A percentile compares a stretch with the other conserved stretches of the same genome.
These are phyloP conservation scores for Apostichopus parvimensis DNA, from an alignment of 35 echinoderm and acorn worm genomes.

Conservation along the genomic window DNA sequence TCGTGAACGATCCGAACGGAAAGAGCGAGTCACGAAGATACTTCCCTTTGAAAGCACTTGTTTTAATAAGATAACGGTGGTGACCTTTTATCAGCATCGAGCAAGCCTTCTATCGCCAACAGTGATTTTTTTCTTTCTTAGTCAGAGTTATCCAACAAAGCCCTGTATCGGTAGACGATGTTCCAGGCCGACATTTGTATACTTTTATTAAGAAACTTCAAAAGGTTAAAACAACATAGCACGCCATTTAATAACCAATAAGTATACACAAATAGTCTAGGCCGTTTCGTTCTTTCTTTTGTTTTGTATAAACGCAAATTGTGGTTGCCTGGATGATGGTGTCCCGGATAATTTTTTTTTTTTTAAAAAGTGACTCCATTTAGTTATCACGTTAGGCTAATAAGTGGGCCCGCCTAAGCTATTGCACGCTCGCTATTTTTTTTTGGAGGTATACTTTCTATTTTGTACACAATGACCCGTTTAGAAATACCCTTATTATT, in stretches of 20 bases:
- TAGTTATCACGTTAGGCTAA: too few relatives aligned
- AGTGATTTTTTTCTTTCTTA: background rate
- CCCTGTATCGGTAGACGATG: background rate
- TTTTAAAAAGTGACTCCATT: too few relatives aligned
- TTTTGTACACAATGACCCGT: too few relatives aligned
- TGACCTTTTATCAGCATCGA: constrained; percentile 29
- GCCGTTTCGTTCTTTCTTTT: background rate
- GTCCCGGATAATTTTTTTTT: too few relatives aligned
- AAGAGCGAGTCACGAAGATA: constrained; percentile 5
- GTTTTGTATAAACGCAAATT: too few relatives aligned
- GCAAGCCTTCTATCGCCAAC: background rate
- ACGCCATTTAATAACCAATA: constrained; percentile 3
- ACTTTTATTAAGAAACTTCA: constrained; percentile 19
- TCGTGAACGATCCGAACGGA: constrained; percentile 29
- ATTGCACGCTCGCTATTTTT: too few relatives aligned
- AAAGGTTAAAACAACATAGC: constrained; percentile 32
- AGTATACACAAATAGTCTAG: background rate
- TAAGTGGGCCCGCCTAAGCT: too few relatives aligned
- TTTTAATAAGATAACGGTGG: constrained; percentile 22
- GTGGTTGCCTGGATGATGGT: too few relatives aligned
- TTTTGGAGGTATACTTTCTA: too few relatives aligned
- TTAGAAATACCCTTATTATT: too few relatives aligned
- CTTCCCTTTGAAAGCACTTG: constrained; percentile 46
- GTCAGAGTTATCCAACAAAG: background rate
- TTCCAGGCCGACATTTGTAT: constrained; percentile 42